Evolutionary conservation across 2,113 vertebrate species (phyloP).

Genomic region (Axis porcinus): DNA sequence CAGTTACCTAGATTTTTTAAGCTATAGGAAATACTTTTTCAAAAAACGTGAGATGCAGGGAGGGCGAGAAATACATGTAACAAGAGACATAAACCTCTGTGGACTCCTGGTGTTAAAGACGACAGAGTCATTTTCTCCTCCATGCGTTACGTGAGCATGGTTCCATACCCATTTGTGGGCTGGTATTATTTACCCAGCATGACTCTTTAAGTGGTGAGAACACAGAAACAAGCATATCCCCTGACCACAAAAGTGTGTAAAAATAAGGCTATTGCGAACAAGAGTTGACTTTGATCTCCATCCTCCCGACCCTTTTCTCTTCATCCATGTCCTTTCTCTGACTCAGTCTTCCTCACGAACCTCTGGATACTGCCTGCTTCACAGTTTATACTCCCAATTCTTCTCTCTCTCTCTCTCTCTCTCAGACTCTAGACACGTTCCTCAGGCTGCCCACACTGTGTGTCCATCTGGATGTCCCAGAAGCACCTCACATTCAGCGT

Average conservation of each 20-base stretch:
- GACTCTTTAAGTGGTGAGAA: neutral
- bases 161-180: neutral
- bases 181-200: neutral
- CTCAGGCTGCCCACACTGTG: slow-evolving; percentile 28
- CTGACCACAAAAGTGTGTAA: neutral
- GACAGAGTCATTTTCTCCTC: neutral
- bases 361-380: neutral
- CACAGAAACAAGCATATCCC: neutral
- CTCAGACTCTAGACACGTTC: slow-evolving; percentile 13
- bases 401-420: neutral
- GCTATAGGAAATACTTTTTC: neutral
- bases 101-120: neutral
- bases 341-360: neutral
- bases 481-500: neutral
- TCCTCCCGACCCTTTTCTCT: neutral
- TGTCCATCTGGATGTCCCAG: slow-evolving; percentile 53
- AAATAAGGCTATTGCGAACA: neutral
- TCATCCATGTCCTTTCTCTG: neutral
- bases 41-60: neutral
- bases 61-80: neutral
- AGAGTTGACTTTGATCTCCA: neutral
- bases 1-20: slow-evolving; percentile 10
- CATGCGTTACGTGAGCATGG: neutral
- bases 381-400: slow-evolving; percentile 33
- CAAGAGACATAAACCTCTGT: neutral